Evolutionary conservation across 2,113 vertebrate species (phyloP).

Genomic region (Apteryx mantelli): DNA sequence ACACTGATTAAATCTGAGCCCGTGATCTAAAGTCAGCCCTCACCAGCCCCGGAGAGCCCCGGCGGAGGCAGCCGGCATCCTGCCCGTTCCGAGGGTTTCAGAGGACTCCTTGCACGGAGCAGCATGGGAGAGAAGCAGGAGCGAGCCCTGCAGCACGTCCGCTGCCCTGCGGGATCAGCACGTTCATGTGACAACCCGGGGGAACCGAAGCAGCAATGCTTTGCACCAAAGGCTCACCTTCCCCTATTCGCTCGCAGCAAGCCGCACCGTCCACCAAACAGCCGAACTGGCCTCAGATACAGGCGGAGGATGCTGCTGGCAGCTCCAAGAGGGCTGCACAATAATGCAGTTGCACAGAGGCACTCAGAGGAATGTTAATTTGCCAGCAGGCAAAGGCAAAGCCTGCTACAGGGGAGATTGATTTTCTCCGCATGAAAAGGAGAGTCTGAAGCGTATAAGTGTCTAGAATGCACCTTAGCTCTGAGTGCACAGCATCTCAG

Average conservation of each 20-base stretch:
- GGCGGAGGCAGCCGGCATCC: background rate
- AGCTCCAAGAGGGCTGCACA: background rate
- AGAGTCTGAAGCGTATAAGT: background rate
- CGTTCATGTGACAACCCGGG: accelerated
- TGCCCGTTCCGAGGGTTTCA: background rate
- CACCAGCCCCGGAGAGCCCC: background rate
- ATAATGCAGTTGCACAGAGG: background rate
- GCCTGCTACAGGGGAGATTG: background rate
- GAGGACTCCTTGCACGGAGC: background rate
- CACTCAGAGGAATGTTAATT: background rate
- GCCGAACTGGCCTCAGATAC: background rate
- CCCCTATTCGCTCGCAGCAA: background rate
- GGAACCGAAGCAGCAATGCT: background rate
- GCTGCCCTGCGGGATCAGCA: accelerated
- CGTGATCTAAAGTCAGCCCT: background rate
- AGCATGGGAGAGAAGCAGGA: background rate
- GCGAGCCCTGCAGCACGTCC: background rate
- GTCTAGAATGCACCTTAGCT: background rate
- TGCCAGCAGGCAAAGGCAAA: background rate
- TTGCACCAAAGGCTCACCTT: background rate
- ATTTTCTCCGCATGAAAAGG: background rate
- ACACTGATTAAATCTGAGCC: background rate
- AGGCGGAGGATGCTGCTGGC: background rate
- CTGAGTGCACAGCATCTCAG: background rate
- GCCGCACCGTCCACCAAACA: background rate